phyloP scores from a whole-genome alignment of 2,113 vertebrate species.

The Panthera tigris region DNA sequence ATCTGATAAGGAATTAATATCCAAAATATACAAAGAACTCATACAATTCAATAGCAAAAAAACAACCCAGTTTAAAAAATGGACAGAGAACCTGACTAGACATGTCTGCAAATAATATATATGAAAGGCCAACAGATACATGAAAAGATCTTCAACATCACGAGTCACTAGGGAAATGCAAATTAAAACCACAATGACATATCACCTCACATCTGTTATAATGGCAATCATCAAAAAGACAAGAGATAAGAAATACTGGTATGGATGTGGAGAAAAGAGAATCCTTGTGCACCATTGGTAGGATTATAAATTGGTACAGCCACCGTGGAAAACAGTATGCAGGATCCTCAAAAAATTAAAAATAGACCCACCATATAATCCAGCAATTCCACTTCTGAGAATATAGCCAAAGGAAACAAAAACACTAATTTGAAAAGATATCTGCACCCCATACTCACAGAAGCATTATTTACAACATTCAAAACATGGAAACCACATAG shows the following conservation, averaged over 20 bases:
- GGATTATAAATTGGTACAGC: not conserved
- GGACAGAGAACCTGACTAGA: not conserved
- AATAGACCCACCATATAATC: not conserved
- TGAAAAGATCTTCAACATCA: not conserved
- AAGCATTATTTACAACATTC: not conserved
- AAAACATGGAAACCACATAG: not conserved
- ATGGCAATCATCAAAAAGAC: not conserved
- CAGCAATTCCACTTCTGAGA: not conserved
- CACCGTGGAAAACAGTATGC: not conserved
- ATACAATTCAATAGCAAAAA: not conserved
- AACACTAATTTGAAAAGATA: not conserved
- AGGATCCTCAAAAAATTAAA: not conserved
- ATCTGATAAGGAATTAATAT: not conserved
- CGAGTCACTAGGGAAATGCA: not conserved
- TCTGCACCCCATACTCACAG: not conserved
- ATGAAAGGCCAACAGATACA: not conserved
- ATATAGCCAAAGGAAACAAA: not conserved
- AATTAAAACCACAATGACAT: not conserved
- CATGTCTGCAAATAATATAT: not conserved
- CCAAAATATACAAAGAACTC: not conserved
- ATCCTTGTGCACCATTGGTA: not conserved
- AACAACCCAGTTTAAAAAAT: not conserved
- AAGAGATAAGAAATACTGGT: not conserved
- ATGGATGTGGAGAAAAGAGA: not conserved
- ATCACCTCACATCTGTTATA: not conserved